Base-by-base conservation (phyloP, 30 jellyfish, hydroid and myxozoan species). In the Hydractinia echinata region DNA sequence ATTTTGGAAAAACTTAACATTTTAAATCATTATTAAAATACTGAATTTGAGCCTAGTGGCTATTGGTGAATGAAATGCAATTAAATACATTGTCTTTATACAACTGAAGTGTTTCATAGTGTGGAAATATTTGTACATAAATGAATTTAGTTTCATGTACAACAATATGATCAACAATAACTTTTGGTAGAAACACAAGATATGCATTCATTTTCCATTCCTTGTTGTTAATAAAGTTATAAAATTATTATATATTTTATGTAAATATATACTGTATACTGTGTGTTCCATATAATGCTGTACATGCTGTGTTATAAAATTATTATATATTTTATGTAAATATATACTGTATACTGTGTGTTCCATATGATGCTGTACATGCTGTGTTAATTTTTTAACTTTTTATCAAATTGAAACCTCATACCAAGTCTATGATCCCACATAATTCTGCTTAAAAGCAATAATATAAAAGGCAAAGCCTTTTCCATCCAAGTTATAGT, bases 361-460 rank as follows among this genome's bases (percentile, higher is more conserved):
- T 16, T 16, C 69, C 3, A 58, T 16, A 11, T 13, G 3, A 13
- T 58, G 69, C 15, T 58, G 15, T 58, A 58, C 69, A 30, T 30
- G 44, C 44, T 30, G 44, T 30, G 4, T 76, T 7, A 10, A 8
- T 13, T 18, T 56, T 56, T 79, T 50, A 55, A 1, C 4, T 9
- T 62, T 10, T 16, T 49, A 54, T 19, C 1, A 61, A n/a, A 15
- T 53, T 55, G 19, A 4, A 51, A n/a, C n/a, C 72, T 10, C 14
- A 4, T 73, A 91, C 97, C 97, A 68, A 91, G 79, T 91, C 97
- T 85, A 64, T 91, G 97, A 79, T 91, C 97, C 97, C 97, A 91
- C 95, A 91, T 85, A 19, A 91, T 86, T 5, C 97, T 82, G 55
- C 95, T 85, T 69, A 84, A 79, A 19, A 91, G 83, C 55, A 91